phyloP scores from a whole-genome alignment of 2,797 vertebrate species.

The Lacerta viridis region DNA sequence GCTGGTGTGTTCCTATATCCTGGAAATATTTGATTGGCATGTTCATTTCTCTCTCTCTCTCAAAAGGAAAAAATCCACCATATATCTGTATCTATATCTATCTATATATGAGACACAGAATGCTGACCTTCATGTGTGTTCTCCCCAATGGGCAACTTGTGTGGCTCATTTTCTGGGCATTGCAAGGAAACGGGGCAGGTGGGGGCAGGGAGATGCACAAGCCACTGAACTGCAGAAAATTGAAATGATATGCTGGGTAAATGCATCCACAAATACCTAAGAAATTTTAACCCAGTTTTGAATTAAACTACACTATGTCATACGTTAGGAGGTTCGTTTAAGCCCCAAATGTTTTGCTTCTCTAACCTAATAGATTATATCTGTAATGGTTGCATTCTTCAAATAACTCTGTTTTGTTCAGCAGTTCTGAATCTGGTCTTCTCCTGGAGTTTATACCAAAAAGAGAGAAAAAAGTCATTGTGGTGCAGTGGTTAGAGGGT shows the following conservation, averaged over 20 bases:
- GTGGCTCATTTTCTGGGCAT: constrained; percentile 66
- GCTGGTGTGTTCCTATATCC: constrained; percentile 72
- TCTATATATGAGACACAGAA: constrained; percentile 55
- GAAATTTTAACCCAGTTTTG: constrained; percentile 65
- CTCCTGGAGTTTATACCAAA: constrained; percentile 33
- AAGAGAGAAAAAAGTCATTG: neutral
- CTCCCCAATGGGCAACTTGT: constrained; percentile 66
- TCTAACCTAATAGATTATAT: constrained; percentile 58
- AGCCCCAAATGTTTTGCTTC: constrained; percentile 68
- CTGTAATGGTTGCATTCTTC: constrained; percentile 66
- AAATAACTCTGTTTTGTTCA: constrained; percentile 53
- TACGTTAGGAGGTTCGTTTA: constrained; percentile 61
- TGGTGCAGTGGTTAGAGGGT: no score
- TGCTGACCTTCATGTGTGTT: constrained; percentile 60
- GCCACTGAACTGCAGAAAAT: constrained; percentile 75
- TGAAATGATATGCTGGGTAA: constrained; percentile 75
- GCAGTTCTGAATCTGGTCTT: constrained; percentile 54
- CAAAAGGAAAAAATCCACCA: no score
- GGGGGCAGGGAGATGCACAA: constrained; percentile 50
- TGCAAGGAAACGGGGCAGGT: constrained; percentile 55
- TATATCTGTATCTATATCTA: neutral
- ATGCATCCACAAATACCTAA: constrained; percentile 58
- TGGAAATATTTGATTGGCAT: constrained; percentile 76
- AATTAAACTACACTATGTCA: constrained; percentile 69
- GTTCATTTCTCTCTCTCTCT: constrained; percentile 28